Percentiles rank a stretch among this genome's conserved stretches.
phyloP scores from a whole-genome alignment of 2,797 vertebrate genomes.

The Diplodus sargus region DNA sequence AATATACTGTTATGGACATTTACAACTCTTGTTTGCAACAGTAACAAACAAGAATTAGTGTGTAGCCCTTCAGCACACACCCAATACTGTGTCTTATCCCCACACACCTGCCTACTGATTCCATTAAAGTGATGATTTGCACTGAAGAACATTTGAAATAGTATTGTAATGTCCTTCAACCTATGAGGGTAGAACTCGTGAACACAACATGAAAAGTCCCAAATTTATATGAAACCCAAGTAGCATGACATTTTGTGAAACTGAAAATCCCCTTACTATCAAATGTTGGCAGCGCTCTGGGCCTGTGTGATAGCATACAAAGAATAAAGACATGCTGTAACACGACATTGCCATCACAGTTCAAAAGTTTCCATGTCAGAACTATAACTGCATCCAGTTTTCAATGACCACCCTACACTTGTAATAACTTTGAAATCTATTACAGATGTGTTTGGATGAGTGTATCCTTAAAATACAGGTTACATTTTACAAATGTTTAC shows the following conservation, averaged over 20 bases:
- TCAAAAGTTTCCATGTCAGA: neutral
- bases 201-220: neutral
- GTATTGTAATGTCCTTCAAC: neutral
- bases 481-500: neutral
- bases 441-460: neutral
- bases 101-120: neutral
- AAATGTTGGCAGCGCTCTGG: neutral
- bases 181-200: neutral
- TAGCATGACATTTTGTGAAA: neutral
- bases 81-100: too few relatives aligned
- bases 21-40: neutral
- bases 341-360: neutral
- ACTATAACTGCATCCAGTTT: neutral
- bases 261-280: neutral
- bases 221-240: neutral
- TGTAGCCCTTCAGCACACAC: neutral
- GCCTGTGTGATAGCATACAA: neutral
- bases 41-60: neutral
- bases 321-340: neutral
- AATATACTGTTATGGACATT: neutral
- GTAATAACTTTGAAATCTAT: neutral
- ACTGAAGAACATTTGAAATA: neutral
- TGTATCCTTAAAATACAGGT: neutral
- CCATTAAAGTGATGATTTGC: neutral
- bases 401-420: neutral